Percentiles rank a stretch among this genome's conserved stretches.
These are phyloP conservation scores for Oncorhynchus gorbuscha DNA, from an alignment of 2,113 vertebrate genomes.

Conservation along the genomic window DNA sequence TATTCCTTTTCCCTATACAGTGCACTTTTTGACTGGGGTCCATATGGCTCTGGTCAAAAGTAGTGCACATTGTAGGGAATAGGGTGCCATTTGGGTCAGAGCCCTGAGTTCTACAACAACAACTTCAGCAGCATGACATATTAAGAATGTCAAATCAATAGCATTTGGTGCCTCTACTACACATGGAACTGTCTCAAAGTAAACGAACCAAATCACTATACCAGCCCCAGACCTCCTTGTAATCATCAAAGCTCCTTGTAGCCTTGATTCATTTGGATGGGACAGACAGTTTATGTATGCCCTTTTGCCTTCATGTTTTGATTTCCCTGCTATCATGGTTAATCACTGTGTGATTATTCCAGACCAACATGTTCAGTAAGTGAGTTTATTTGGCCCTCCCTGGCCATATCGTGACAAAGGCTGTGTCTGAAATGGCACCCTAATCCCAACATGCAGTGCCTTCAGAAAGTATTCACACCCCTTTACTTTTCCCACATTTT, in stretches of 20 bases:
- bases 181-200: slow-evolving; percentile 24
- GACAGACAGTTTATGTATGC: neutral
- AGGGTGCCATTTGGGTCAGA: no score
- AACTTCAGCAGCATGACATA: slow-evolving; percentile 41
- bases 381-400: neutral
- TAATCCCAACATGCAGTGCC: no score
- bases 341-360: neutral
- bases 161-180: slow-evolving; percentile 53
- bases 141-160: slow-evolving; percentile 42
- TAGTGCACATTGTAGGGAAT: slow-evolving; percentile 1
- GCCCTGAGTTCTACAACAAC: no score
- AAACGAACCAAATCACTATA: slow-evolving; percentile 39
- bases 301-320: slow-evolving; percentile 6
- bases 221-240: slow-evolving; percentile 20
- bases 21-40: no score
- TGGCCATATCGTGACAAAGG: neutral
- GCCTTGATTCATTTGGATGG: slow-evolving; percentile 37
- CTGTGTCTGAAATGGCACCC: no score
- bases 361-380: neutral
- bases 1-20: neutral
- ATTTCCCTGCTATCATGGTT: slow-evolving; percentile 13
- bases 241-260: slow-evolving; percentile 16
- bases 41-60: no score
- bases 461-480: no score
- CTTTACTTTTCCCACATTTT: no score